Evolutionary conservation across 53 echinoderm and acorn worm genomes (phyloP).

Genomic region (Zoroaster sp.): DNA sequence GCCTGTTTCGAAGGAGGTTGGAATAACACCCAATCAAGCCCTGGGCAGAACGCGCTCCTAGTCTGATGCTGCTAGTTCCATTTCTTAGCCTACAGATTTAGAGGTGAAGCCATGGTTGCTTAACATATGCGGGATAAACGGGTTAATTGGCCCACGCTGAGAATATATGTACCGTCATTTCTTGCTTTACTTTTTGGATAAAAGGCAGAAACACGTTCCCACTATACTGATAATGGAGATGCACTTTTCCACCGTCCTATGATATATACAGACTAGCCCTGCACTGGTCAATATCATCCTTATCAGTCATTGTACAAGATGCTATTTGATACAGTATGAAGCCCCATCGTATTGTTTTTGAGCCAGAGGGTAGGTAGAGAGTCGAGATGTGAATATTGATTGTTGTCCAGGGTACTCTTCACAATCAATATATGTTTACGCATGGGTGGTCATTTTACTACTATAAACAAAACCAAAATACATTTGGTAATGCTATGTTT

Average conservation of each 20-base stretch:
- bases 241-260: background rate
- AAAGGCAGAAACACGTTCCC: background rate
- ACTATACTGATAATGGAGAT: too few species aligned
- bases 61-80: too few species aligned
- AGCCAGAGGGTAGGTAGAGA: background rate
- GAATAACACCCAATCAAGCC: too few species aligned
- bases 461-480: background rate
- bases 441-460: background rate
- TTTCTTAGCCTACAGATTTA: too few species aligned
- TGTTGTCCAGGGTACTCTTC: background rate
- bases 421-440: background rate
- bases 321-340: background rate
- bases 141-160: too few species aligned
- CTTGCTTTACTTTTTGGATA: background rate
- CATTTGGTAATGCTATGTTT: background rate
- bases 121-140: too few species aligned
- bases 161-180: too few species aligned
- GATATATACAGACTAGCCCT: background rate
- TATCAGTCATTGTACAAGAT: background rate
- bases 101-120: too few species aligned
- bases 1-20: too few species aligned
- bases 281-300: background rate
- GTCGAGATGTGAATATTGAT: constrained; percentile 12
- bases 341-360: background rate
- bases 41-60: too few species aligned